phyloP scores from a whole-genome alignment of 1,140 invertebrate species.

The Lepidurus apus region DNA sequence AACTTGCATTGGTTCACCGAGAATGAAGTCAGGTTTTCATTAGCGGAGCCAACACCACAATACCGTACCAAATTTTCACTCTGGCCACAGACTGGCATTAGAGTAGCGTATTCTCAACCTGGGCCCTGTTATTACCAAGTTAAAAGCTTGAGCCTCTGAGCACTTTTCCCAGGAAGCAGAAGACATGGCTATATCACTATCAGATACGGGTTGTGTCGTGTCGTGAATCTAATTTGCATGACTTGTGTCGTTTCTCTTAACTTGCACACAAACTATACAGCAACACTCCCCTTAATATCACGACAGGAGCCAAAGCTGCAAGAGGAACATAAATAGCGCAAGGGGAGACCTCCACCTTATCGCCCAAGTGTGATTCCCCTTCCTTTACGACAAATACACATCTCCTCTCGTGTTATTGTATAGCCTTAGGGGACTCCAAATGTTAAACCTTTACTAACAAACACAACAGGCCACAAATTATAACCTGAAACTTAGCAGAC shows the following conservation, averaged over 20 bases:
- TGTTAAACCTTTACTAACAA: neutral
- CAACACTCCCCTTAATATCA: neutral
- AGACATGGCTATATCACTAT: slow-evolving; percentile 8
- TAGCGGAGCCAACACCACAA: slow-evolving; percentile 1
- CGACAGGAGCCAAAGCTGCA: slow-evolving; percentile 10
- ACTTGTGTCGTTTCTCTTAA: slow-evolving; percentile 11
- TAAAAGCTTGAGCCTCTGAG: neutral
- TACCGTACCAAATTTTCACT: slow-evolving; percentile 12
- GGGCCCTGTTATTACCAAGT: slow-evolving; percentile 14
- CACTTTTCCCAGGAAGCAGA: neutral
- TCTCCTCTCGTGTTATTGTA: neutral
- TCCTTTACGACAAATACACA: neutral
- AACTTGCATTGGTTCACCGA: neutral
- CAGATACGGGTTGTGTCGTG: slow-evolving; percentile 11
- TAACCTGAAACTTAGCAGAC: neutral
- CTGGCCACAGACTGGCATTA: neutral
- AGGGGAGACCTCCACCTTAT: neutral
- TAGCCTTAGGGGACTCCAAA: neutral
- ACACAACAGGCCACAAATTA: neutral
- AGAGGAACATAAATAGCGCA: neutral
- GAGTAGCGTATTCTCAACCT: slow-evolving; percentile 3
- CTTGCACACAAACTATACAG: slow-evolving; percentile 4
- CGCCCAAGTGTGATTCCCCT: neutral
- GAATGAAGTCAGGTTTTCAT: neutral
- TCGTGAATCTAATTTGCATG: slow-evolving; percentile 19